Conservation (phyloP, 1,140 invertebrate species). For the Drosophila novamexicana region DNA sequence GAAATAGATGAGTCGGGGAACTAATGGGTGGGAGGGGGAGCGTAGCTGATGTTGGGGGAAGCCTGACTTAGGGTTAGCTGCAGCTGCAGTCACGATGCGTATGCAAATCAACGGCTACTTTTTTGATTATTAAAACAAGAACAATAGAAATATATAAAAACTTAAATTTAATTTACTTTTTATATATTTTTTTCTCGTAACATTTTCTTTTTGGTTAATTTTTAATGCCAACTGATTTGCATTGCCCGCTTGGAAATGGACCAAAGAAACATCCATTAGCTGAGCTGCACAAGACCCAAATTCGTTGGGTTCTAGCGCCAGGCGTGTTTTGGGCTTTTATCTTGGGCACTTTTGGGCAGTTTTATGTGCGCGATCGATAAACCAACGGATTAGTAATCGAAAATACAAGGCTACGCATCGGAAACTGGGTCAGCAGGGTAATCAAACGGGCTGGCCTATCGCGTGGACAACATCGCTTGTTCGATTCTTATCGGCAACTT, state of each 20-base stretch:
- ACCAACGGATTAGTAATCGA: constrained; percentile 24
- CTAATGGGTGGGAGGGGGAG: background rate
- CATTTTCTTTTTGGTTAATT: constrained; percentile 31
- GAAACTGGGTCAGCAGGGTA: constrained; percentile 28
- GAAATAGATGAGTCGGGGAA: background rate
- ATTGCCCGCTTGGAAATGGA: background rate
- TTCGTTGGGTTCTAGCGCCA: constrained; percentile 33
- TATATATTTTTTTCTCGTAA: constrained; percentile 16
- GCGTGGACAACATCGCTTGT: background rate
- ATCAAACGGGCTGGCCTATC: constrained; percentile 19
- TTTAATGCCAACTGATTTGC: constrained; percentile 33
- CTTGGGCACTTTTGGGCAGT: constrained; percentile 11
- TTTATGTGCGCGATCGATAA: constrained; percentile 35
- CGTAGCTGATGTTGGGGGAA: too few relatives aligned
- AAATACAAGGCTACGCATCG: constrained; percentile 19
- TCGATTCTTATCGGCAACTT: constrained; percentile 18
- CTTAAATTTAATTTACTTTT: constrained; percentile 48
- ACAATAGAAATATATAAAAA: constrained; percentile 27
- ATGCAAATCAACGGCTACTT: constrained; percentile 42
- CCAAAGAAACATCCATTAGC: constrained; percentile 1
- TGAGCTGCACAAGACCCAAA: background rate
- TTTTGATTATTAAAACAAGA: constrained; percentile 48
- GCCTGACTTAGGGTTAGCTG: constrained; percentile 8
- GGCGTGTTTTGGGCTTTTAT: background rate
- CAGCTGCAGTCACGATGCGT: constrained; percentile 19